Base-by-base conservation (phyloP, 2,113 vertebrate genomes). In the Myotis davidii region DNA sequence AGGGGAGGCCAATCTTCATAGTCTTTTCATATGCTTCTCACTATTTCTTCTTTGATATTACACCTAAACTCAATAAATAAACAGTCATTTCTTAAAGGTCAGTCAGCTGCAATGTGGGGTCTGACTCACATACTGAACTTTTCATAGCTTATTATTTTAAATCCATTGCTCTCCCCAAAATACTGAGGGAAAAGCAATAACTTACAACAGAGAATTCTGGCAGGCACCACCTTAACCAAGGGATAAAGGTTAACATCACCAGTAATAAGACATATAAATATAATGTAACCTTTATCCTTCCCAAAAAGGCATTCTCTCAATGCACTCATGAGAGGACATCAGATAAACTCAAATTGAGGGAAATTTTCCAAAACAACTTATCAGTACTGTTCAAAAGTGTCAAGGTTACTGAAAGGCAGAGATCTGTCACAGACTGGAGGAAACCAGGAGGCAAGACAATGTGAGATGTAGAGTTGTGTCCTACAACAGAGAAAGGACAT, bases 101-200 rank as follows among this genome's bases (percentile, higher is more conserved):
- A 85, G 17, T 82, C 45, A 72, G 52, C 45, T 84, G 52, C 9
- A 87, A 81, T 4, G 27, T 59, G 23, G 13, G 54, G 79, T 74
- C 54, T 91, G n/a, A 90, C 87, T 77, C 77, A 81, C 72, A 74
- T 16, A 90, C 83, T 45, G 9, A 88, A 90, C 25, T 92, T 86
- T 67, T 77, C 52, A 90, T 67, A 82, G 1, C 42, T 78, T 17
- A 3, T 82, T 73, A 81, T 34, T 52, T 70, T 92, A 96, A 92
- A 92, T 88, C n/a, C 72, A 88, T 56, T 82, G 54, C 56, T 94
- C 54, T 90, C 23, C 52, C 23, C 39, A 59, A 95, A 93, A 48
- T 37, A 90, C 25, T 16, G 13, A 91, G 32, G 78, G 48, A 69
- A 76, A 90, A 78, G 25, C 5, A 73, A 17, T 89, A 96, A 91